A percentile compares a stretch with the other conserved stretches of the same genome.
Evolutionary conservation across 2,797 vertebrate genomes (phyloP).

Genomic region (Fundulus diaphanus): DNA sequence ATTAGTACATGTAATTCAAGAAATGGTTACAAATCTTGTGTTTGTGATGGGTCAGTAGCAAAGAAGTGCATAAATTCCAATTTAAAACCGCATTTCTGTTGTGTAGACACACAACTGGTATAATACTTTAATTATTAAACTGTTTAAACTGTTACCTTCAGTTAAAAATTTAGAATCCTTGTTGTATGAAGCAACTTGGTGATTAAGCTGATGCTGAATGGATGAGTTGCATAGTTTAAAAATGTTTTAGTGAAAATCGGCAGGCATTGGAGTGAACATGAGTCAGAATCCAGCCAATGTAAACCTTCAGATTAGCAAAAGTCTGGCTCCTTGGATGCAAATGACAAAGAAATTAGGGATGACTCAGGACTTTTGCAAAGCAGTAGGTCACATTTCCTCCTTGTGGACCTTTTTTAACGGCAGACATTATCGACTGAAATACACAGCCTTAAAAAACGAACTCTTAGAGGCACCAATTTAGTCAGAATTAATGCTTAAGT

Average conservation of each 20-base stretch:
- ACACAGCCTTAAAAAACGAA: background rate
- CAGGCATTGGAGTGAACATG: background rate
- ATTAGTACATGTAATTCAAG: background rate
- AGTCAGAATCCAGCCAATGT: background rate
- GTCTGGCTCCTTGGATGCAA: slow-evolving; percentile 1
- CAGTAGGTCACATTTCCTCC: background rate
- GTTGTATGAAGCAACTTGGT: no score
- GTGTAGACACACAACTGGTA: background rate
- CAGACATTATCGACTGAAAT: background rate
- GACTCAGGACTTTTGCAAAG: slow-evolving; percentile 3
- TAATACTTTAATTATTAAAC: no score
- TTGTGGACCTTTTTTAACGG: background rate
- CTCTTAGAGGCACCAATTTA: background rate
- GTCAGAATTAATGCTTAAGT: background rate
- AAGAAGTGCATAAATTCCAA: background rate
- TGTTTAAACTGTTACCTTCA: no score
- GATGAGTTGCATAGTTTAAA: background rate
- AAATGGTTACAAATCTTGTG: background rate
- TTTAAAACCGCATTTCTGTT: background rate
- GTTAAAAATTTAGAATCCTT: no score
- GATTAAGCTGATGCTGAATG: no score
- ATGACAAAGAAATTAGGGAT: slow-evolving; percentile 1
- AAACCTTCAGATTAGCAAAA: background rate
- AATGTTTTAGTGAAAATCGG: background rate
- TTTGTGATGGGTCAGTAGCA: background rate